Evolutionary conservation across 1,140 invertebrate genomes (phyloP).

Genomic region (Lithobius niger): DNA sequence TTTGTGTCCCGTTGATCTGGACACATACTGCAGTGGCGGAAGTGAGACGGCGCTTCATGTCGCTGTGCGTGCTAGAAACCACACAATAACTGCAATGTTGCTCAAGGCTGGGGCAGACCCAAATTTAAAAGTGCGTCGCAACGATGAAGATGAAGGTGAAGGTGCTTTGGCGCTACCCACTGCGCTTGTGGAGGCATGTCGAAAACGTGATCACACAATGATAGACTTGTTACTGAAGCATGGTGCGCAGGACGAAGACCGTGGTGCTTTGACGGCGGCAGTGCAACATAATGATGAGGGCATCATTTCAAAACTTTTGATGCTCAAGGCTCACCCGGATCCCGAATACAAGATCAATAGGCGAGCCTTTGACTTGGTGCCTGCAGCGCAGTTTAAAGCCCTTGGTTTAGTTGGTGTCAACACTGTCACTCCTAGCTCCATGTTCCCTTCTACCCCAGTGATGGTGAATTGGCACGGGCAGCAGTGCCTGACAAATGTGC

Average conservation of each 20-base stretch:
- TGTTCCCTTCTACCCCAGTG: constrained; percentile 72
- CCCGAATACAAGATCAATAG: constrained; percentile 79
- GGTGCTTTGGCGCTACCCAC: constrained; percentile 32
- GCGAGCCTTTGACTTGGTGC: constrained; percentile 54
- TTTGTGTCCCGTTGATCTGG: constrained; percentile 53
- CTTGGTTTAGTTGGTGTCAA: constrained; percentile 37
- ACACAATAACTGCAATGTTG: constrained; percentile 55
- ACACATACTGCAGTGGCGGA: constrained; percentile 58
- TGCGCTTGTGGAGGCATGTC: constrained; percentile 57
- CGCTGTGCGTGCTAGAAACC: constrained; percentile 59
- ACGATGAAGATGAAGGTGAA: constrained; percentile 9
- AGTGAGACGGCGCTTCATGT: constrained; percentile 62
- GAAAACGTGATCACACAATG: constrained; percentile 45
- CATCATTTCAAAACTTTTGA: constrained; percentile 55
- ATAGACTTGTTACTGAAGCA: constrained; percentile 62
- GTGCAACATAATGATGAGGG: constrained; percentile 52
- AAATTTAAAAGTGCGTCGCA: constrained; percentile 27
- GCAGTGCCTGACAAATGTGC: constrained; percentile 49
- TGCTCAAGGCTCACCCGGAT: constrained; percentile 57
- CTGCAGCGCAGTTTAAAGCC: constrained; percentile 33
- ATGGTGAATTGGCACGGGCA: constrained; percentile 92
- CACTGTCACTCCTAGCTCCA: constrained; percentile 56
- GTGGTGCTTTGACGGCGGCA: constrained; percentile 59
- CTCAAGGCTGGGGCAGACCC: constrained; percentile 49
- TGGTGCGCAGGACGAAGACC: constrained; percentile 77